Percentiles rank a stretch among this genome's conserved stretches.
These are phyloP conservation scores for Dermochelys coriacea DNA, from an alignment of 2,797 vertebrate genomes.

Conservation along the genomic window DNA sequence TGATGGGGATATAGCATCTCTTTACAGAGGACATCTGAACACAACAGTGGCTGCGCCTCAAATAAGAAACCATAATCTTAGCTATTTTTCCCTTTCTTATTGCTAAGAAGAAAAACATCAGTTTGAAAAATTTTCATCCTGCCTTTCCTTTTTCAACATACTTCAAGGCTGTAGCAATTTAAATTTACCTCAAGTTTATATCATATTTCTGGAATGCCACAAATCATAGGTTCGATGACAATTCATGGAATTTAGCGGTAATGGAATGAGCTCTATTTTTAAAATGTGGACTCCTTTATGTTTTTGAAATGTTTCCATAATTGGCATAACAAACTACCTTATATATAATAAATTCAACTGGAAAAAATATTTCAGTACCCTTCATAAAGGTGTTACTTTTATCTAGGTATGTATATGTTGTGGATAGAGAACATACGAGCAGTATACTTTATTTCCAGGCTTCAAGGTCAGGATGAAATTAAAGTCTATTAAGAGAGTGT, in stretches of 20 bases:
- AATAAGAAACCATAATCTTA: background rate
- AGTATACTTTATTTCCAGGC: background rate
- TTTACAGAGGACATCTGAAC: conserved; percentile 28
- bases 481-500: background rate
- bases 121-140: background rate
- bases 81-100: background rate
- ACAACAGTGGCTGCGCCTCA: background rate
- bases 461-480: background rate
- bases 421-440: background rate
- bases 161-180: background rate
- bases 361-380: conserved; percentile 50
- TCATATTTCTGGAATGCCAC: background rate
- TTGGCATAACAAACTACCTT: background rate
- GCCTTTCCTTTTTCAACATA: background rate
- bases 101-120: background rate
- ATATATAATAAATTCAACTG: conserved; percentile 45
- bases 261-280: background rate
- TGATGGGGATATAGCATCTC: background rate
- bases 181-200: background rate
- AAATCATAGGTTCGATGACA: background rate
- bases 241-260: background rate
- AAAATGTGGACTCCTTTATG: background rate
- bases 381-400: conserved; percentile 21
- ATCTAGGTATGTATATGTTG: background rate
- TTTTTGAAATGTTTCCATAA: background rate